Percentiles rank a stretch among this genome's conserved stretches.
These are phyloP conservation scores for Caenorhabditis doughertyi DNA, from an alignment of 2,888 invertebrate species.

Conservation along the genomic window DNA sequence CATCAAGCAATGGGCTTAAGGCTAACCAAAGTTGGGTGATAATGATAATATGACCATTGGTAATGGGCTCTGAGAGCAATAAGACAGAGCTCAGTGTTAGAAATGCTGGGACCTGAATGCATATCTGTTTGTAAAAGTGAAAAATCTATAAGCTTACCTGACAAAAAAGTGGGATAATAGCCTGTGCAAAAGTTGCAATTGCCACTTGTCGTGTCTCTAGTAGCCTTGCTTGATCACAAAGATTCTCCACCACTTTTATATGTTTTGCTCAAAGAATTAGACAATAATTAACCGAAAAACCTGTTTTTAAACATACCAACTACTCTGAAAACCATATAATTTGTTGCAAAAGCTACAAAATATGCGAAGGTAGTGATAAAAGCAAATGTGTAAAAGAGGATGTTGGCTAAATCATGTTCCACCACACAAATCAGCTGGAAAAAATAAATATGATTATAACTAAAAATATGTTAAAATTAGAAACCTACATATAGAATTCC, in stretches of 20 bases:
- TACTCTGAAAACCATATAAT: conserved; percentile 75
- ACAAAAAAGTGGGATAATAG: conserved; percentile 76
- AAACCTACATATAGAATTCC: conserved; percentile 71
- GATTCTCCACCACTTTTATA: conserved; percentile 74
- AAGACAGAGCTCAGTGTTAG: conserved; percentile 74
- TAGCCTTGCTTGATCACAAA: conserved; percentile 73
- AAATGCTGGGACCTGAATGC: conserved; percentile 77
- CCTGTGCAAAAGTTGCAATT: conserved; percentile 77
- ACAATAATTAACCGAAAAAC: neutral
- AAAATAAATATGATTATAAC: too few relatives aligned
- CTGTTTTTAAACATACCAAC: conserved; percentile 62
- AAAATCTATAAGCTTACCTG: conserved; percentile 67
- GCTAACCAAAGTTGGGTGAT: conserved; percentile 77
- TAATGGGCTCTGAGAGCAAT: conserved; percentile 73
- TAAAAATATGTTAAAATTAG: too few relatives aligned
- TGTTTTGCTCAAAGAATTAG: conserved; percentile 70
- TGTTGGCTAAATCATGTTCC: conserved; percentile 71
- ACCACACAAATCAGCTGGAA: conserved; percentile 70
- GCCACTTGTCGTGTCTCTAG: conserved; percentile 79
- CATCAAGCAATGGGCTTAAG: conserved; percentile 75
- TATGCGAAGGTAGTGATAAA: conserved; percentile 73
- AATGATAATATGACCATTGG: conserved; percentile 71
- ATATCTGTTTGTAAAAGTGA: neutral
- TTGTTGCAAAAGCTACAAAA: conserved; percentile 75
- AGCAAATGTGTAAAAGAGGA: conserved; percentile 74